Base-by-base conservation (phyloP, 2,113 vertebrate genomes). In the Hyaena hyaena region DNA sequence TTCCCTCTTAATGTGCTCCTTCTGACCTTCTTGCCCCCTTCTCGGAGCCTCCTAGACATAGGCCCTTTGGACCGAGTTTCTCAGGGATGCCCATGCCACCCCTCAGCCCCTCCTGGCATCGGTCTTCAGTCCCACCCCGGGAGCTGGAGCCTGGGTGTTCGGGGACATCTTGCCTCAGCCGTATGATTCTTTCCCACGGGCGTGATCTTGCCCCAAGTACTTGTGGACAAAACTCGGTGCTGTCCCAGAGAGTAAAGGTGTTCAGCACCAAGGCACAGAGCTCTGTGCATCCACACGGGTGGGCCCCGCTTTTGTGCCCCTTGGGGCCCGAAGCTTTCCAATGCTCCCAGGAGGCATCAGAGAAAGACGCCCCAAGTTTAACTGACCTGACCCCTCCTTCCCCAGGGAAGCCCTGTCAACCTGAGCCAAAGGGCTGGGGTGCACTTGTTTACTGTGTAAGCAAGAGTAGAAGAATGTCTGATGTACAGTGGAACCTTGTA, bases 361-460 rank as follows among this genome's bases (percentile, higher is more conserved):
- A 97, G 93, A 94, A 61, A 86, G 80, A 87, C 80, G 83, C 82
- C 95, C 26, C 4, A 24, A 95, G 73, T 23, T 88, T 88, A 73
- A 71, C 88, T 94, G 90, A 85, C 94, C 96, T 94, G 95, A 86
- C 73, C 68, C 77, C 87, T 39, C 39, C 77, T 96, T 94, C 77
- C 96, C 90, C 94, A 92, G 94, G 94, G 96, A 85, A 97, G 95
- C 96, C 94, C 96, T 97, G 94, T 95, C 97, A 97, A 80, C 95
- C 90, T 98, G 97, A 97, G 98, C 97, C 97, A 91, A 92, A 96
- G 88, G 97, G 97, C 97, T 89, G 93, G 77, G 83, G 77, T 80
- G 80, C 97, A 96, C 98, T 99, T 99, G 99, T 99, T 99, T 99
- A 99, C 99, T 97, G 92, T 99, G 99, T 99, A 99, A 99, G 98